Percentiles rank a stretch among this genome's conserved stretches.
Evolutionary conservation across 2,113 vertebrate species (phyloP).

Genomic region (Nothobranchius furzeri): DNA sequence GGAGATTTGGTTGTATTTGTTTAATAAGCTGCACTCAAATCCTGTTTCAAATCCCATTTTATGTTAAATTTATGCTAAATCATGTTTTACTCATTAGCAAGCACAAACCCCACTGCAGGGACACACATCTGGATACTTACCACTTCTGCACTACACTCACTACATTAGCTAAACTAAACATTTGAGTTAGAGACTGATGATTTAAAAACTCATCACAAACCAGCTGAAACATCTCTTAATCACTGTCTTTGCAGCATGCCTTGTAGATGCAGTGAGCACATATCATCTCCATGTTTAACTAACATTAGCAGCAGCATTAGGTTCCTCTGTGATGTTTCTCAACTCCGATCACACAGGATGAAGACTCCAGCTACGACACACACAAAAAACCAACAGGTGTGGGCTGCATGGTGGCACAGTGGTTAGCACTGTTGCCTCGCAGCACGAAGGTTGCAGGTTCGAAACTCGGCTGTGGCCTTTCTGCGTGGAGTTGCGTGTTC

Average conservation of each 20-base stretch:
- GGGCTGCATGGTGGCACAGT: no score
- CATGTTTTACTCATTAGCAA: not conserved
- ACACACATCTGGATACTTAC: not conserved
- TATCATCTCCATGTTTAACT: not conserved
- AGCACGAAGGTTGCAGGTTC: no score
- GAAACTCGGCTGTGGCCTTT: no score
- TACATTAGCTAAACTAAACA: not conserved
- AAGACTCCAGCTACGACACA: no score
- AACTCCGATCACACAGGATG: constrained; percentile 1
- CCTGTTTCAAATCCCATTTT: not conserved
- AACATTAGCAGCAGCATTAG: not conserved
- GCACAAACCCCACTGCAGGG: no score
- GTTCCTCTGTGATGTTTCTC: not conserved
- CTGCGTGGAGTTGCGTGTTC: no score
- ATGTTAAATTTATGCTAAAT: not conserved
- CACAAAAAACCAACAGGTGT: no score
- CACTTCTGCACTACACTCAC: not conserved
- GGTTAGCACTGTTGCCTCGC: no score
- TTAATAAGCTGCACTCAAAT: not conserved
- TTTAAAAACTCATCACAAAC: no score
- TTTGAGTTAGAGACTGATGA: not conserved
- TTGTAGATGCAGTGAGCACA: constrained; percentile 3
- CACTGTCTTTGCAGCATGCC: constrained; percentile 36
- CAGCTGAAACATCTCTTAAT: not conserved
- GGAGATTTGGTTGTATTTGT: not conserved